A percentile compares a stretch with the other conserved stretches of the same genome.
These are phyloP conservation scores for Goniozus legneri DNA, from an alignment of 1,140 invertebrate species.

Conservation along the genomic window DNA sequence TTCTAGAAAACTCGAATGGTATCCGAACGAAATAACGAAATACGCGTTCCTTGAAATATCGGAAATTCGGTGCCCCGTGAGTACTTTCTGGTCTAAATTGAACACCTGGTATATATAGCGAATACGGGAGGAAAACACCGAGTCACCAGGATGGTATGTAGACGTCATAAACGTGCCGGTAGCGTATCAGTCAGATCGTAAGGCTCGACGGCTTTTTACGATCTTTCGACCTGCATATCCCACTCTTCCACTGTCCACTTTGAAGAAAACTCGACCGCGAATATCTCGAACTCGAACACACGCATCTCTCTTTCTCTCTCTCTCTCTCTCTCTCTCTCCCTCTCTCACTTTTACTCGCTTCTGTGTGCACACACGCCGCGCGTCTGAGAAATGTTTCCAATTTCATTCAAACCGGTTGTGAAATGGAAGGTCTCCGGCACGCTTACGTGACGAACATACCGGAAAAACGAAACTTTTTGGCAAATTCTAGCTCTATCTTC, in stretches of 20 bases:
- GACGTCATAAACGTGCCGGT: slow-evolving; percentile 20
- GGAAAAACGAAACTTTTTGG: slow-evolving; percentile 29
- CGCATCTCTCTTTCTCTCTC: background rate
- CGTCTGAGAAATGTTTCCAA: slow-evolving; percentile 48
- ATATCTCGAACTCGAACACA: slow-evolving; percentile 1
- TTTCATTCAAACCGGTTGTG: slow-evolving; percentile 45
- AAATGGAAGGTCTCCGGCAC: slow-evolving; percentile 28
- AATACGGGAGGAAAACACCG: background rate
- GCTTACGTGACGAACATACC: slow-evolving; percentile 49
- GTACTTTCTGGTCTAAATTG: no score
- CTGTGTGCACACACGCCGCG: slow-evolving; percentile 6
- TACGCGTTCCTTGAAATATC: no score
- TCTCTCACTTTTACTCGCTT: background rate
- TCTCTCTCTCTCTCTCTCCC: background rate
- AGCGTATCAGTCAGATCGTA: slow-evolving; percentile 22
- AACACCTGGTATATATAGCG: slow-evolving; percentile 16
- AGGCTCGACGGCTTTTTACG: slow-evolving; percentile 21
- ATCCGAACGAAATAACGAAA: no score
- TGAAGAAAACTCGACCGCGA: slow-evolving; percentile 19
- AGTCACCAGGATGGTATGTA: slow-evolving; percentile 9
- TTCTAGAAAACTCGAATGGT: no score
- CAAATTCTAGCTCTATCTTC: slow-evolving; percentile 22
- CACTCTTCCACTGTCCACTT: slow-evolving; percentile 18
- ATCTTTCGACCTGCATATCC: slow-evolving; percentile 7
- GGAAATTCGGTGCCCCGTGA: no score